Conservation (phyloP, 2,888 invertebrate species). For the Philereme transversata region DNA sequence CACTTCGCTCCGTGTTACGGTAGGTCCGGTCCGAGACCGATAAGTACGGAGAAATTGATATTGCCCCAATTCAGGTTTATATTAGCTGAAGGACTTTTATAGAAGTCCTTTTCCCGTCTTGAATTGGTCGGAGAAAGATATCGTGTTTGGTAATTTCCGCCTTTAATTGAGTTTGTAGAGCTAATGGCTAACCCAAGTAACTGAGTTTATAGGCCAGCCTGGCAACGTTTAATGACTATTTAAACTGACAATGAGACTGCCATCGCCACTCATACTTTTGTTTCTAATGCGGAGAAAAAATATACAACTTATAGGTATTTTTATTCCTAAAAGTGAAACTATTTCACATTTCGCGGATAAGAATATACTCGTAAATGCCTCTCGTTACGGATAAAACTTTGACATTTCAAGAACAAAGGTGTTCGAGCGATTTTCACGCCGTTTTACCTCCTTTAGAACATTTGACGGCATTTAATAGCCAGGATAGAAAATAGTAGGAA, state of each 20-base stretch:
- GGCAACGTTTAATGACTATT: no score
- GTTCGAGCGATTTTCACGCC: constrained; percentile 12
- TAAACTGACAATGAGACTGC: no score
- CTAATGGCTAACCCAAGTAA: no score
- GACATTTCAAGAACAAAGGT: constrained; percentile 28
- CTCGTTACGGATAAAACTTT: constrained; percentile 14
- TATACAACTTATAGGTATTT: no score
- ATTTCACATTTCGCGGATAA: background rate
- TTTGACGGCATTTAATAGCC: constrained; percentile 18
- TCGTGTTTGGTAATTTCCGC: no score
- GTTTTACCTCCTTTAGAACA: constrained; percentile 23
- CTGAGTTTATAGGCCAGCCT: no score
- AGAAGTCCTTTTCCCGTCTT: background rate
- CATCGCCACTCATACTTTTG: no score
- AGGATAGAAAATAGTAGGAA: background rate
- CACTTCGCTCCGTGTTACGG: constrained; percentile 37
- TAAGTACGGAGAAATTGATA: constrained; percentile 32
- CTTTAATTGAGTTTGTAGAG: no score
- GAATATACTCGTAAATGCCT: constrained; percentile 13
- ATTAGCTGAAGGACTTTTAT: constrained; percentile 10
- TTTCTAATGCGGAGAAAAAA: no score
- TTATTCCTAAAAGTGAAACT: no score
- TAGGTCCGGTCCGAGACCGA: constrained; percentile 32
- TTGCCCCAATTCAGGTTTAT: constrained; percentile 23
- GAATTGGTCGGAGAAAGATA: no score